Conservation (phyloP, 2,113 vertebrate species). For the Lutjanus erythropterus region DNA sequence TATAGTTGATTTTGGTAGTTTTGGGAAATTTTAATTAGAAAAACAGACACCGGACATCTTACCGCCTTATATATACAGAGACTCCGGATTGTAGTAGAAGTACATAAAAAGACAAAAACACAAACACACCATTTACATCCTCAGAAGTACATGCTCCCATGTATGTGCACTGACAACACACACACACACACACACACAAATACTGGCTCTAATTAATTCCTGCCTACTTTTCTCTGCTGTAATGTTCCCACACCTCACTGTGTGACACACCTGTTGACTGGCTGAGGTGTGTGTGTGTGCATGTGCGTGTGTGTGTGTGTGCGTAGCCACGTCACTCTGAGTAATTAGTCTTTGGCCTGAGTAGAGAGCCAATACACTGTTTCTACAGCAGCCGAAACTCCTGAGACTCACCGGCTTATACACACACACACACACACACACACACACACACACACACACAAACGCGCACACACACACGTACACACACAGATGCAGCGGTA, state of each 20-base stretch:
- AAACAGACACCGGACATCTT: too few species aligned
- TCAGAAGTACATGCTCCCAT: not conserved
- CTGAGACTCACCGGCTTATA: constrained; percentile 62
- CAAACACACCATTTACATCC: not conserved
- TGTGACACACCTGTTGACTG: constrained; percentile 61
- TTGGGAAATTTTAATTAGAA: too few species aligned
- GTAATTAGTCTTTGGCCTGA: constrained; percentile 74
- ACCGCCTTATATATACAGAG: too few species aligned
- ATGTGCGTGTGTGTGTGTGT: constrained; percentile 21
- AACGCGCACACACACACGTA: constrained; percentile 42
- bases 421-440: too few species aligned
- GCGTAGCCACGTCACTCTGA: constrained; percentile 59
- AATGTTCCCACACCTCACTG: constrained; percentile 34
- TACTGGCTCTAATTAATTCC: constrained; percentile 46
- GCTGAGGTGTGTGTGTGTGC: constrained; percentile 28
- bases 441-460: constrained; percentile 51
- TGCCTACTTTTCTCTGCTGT: constrained; percentile 41
- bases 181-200: constrained; percentile 64
- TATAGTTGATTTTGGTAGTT: too few species aligned
- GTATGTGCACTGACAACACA: not conserved
- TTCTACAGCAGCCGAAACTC: constrained; percentile 68
- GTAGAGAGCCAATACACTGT: constrained; percentile 64
- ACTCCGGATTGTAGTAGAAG: too few species aligned
- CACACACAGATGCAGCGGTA: constrained; percentile 51
- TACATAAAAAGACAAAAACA: not conserved